Evolutionary conservation across 1,140 invertebrate species (phyloP), one percentile per base, ranked within the genome.

Genomic region (Neotoxoptera formosana): DNA sequence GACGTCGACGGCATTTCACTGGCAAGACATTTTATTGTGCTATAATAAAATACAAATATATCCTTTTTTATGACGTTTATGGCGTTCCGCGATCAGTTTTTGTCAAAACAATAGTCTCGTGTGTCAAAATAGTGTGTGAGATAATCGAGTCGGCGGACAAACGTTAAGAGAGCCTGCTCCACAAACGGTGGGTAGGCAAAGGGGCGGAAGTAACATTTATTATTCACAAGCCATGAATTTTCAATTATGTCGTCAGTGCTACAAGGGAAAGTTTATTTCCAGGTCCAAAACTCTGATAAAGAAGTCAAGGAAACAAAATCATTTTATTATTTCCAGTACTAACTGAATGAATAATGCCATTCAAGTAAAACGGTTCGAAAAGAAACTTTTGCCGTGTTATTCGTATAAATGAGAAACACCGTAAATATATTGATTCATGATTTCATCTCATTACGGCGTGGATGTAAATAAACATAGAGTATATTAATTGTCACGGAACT

Each of bases 161-260:
- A 83, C 60, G 60, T 81, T 81, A 91, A 91, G 90, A 30, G 53
- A 41, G 25, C 41, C 56, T 23, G 90, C 56, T 67, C 53, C 60
- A 25, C 41, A 76, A 51, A 51, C 45, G 25, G 45, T 48, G 45
- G 86, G 23, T 48, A 51, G 56, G 56, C 41, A 14, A 76, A 23
- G 45, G 67, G 60, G 47, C 30, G 47, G 45, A 51, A 81, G 21
- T 83, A 92, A 92, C 90, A 92, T 92, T 92, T 92, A 83, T 92
- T 83, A 92, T 92, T 92, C 67, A 92, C 90, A 92, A 92, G 67
- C 90, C 90, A 92, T 92, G 90, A 92, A 92, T 92, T 92, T 92
- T 92, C 90, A 92, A 92, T 92, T 92, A 83, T 48, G 76, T 92
- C 90, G 60, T 83, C 76, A 51, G 76, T 83, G 9, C n/a, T 81